A percentile compares a stretch with the other conserved stretches of the same genome.
Evolutionary conservation across 1,140 invertebrate species (phyloP).

Genomic region (Homarus americanus): DNA sequence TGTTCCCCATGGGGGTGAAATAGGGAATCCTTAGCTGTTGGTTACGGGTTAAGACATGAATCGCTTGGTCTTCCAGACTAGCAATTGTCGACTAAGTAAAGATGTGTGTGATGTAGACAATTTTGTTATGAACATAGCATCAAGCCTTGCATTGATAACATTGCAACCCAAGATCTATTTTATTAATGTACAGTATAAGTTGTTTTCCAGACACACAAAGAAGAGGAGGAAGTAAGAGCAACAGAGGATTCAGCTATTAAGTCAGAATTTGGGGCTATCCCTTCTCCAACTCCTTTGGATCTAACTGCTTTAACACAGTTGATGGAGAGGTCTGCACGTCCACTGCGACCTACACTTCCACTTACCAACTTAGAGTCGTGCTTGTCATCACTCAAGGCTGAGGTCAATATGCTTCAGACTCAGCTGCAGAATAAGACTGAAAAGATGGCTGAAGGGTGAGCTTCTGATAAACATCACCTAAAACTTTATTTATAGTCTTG

Average conservation of each 20-base stretch:
- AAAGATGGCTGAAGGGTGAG: slow-evolving; percentile 32
- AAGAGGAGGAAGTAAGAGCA: slow-evolving; percentile 34
- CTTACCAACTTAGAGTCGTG: slow-evolving; percentile 51
- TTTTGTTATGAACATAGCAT: no score
- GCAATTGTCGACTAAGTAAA: no score
- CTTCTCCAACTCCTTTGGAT: slow-evolving; percentile 49
- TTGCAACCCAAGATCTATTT: no score
- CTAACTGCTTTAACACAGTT: slow-evolving; percentile 41
- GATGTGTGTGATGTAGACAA: no score
- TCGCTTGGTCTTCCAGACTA: no score
- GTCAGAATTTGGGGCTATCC: slow-evolving; percentile 38
- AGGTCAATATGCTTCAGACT: slow-evolving; percentile 58
- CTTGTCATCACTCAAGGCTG: slow-evolving; percentile 52
- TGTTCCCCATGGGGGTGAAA: no score
- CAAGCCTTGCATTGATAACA: no score
- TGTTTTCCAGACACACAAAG: slow-evolving; percentile 22
- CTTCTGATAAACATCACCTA: neutral
- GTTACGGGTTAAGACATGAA: no score
- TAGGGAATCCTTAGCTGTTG: no score
- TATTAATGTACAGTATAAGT: no score
- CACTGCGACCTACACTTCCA: neutral
- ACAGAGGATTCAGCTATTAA: slow-evolving; percentile 4
- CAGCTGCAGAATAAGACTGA: slow-evolving; percentile 39
- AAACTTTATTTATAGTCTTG: no score
- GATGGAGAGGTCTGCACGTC: slow-evolving; percentile 47